phyloP scores from a whole-genome alignment of 2,797 vertebrate species.

The Labroides dimidiatus region DNA sequence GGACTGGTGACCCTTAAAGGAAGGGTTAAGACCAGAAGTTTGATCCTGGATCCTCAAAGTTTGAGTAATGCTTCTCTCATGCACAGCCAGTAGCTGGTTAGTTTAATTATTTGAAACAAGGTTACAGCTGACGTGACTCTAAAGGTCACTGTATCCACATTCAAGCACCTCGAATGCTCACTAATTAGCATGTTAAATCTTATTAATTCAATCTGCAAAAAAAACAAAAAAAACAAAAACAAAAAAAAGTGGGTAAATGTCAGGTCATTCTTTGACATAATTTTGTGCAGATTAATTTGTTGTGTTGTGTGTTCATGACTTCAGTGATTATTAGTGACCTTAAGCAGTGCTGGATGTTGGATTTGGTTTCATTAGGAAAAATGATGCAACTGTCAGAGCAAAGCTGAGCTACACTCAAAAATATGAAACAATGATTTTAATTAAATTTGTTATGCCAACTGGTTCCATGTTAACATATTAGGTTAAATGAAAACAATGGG shows the following conservation, averaged over 20 bases:
- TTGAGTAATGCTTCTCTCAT: too few relatives aligned
- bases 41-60: not conserved
- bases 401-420: too few relatives aligned
- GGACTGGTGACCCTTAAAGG: not conserved
- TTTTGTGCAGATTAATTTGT: not conserved
- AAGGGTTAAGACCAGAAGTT: conserved; percentile 1
- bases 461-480: too few relatives aligned
- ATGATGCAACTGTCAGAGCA: not conserved
- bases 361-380: not conserved
- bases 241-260: not conserved
- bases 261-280: not conserved
- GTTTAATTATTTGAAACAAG: not conserved
- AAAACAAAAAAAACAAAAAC: too few relatives aligned
- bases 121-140: not conserved
- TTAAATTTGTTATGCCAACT: too few relatives aligned
- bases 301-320: not conserved
- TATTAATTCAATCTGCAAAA: not conserved
- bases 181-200: not conserved
- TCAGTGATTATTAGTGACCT: not conserved
- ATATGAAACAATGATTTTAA: too few relatives aligned
- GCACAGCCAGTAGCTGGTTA: not conserved
- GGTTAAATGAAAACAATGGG: too few relatives aligned
- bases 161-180: not conserved
- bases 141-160: not conserved
- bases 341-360: not conserved